A percentile compares a stretch with the other conserved stretches of the same genome.
phyloP scores from a whole-genome alignment of 2,888 invertebrate species.

The Aphrophora alni region DNA sequence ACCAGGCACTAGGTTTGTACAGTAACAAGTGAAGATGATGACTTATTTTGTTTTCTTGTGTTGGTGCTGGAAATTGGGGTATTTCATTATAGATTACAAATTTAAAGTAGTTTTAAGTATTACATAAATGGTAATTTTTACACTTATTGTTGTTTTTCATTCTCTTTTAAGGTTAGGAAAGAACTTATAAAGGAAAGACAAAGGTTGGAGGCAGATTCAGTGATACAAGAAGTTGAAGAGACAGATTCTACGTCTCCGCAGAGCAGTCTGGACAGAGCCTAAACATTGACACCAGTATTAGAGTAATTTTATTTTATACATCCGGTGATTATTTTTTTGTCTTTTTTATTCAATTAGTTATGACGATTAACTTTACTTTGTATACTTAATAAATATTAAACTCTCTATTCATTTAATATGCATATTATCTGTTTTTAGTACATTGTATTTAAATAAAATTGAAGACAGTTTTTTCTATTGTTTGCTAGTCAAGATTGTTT shows the following conservation, averaged over 20 bases:
- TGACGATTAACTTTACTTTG: not conserved
- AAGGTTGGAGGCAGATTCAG: constrained; percentile 70
- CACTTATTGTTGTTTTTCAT: constrained; percentile 30
- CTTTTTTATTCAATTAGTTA: not conserved
- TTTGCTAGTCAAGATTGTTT: too few relatives aligned
- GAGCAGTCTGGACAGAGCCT: constrained; percentile 24
- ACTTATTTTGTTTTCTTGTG: too few relatives aligned
- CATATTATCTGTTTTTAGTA: not conserved
- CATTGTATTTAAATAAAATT: not conserved
- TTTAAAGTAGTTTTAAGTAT: too few relatives aligned
- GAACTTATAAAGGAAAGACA: constrained; percentile 65
- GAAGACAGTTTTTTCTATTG: not conserved
- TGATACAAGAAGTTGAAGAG: constrained; percentile 70
- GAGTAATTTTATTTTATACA: constrained; percentile 1
- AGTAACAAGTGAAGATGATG: too few relatives aligned
- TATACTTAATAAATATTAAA: not conserved
- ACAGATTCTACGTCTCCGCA: constrained; percentile 38
- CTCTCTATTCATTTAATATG: not conserved
- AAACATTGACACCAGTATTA: not conserved
- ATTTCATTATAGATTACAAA: too few relatives aligned
- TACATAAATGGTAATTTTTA: too few relatives aligned
- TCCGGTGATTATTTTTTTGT: not conserved
- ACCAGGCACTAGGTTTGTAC: too few relatives aligned
- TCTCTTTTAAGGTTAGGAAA: constrained; percentile 38
- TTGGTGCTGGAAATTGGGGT: too few relatives aligned